Percentiles rank a stretch among this genome's conserved stretches.
Conservation (phyloP, 2,888 invertebrate genomes). For the Polymixis flavicincta region DNA sequence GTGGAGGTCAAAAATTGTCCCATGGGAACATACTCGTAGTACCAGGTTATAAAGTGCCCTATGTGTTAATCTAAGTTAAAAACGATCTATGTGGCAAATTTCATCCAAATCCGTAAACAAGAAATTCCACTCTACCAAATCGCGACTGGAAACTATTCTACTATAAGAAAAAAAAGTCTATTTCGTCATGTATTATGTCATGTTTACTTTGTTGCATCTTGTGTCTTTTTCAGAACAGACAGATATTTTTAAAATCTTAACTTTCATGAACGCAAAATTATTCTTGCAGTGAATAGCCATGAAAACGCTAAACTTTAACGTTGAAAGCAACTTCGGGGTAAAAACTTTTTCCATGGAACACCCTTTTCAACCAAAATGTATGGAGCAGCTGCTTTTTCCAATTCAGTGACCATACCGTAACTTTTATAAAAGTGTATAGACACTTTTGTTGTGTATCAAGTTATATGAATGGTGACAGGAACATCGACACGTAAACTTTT, state of each 20-base stretch:
- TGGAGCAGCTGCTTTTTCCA: slow-evolving; percentile 16
- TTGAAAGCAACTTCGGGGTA: slow-evolving; percentile 5
- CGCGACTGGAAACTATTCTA: too few relatives aligned
- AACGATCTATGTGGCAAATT: too few relatives aligned
- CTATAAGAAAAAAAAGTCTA: too few relatives aligned
- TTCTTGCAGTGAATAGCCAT: slow-evolving; percentile 9
- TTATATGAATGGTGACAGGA: too few relatives aligned
- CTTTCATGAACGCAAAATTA: background rate
- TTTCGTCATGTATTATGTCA: background rate
- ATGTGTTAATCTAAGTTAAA: too few relatives aligned
- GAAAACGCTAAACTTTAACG: slow-evolving; percentile 29
- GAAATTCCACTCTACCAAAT: too few relatives aligned
- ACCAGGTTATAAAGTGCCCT: too few relatives aligned
- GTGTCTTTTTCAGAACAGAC: background rate
- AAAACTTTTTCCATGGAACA: slow-evolving; percentile 12
- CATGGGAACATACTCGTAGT: too few relatives aligned
- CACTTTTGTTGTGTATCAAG: background rate
- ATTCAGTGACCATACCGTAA: slow-evolving; percentile 1
- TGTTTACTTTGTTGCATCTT: background rate
- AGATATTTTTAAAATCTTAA: background rate
- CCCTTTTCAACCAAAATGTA: slow-evolving; percentile 18
- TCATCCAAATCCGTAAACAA: too few relatives aligned
- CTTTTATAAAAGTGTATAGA: background rate
- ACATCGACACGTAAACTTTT: too few relatives aligned
- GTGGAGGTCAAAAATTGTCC: too few relatives aligned